Conservation (phyloP, 2,797 vertebrate genomes). For the Pterois miles region DNA sequence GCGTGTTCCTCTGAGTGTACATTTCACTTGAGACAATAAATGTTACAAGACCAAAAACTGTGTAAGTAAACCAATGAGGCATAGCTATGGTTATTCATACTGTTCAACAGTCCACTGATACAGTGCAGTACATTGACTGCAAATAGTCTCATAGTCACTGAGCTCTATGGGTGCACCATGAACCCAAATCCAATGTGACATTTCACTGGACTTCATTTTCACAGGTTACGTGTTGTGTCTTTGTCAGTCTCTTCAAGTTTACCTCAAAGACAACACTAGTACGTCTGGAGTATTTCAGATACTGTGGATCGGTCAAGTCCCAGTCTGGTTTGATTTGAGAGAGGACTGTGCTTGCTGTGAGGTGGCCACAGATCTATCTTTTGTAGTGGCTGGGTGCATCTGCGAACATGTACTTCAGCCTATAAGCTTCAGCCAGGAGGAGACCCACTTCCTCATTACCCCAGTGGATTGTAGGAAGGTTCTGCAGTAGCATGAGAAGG, state of each 20-base stretch:
- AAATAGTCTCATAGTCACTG: slow-evolving; percentile 18
- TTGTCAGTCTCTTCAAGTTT: slow-evolving; percentile 5
- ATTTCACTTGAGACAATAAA: slow-evolving; percentile 32
- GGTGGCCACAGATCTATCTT: slow-evolving; percentile 81
- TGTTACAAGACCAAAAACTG: slow-evolving; percentile 36
- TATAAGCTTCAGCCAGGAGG: slow-evolving; percentile 96
- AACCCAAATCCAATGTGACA: slow-evolving; percentile 11
- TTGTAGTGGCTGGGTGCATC: slow-evolving; percentile 98
- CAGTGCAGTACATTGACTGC: slow-evolving; percentile 22
- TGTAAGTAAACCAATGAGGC: slow-evolving; percentile 26
- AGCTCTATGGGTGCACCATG: background rate
- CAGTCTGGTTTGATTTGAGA: background rate
- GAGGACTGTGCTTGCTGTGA: background rate
- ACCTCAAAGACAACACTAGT: background rate
- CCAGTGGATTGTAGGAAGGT: slow-evolving; percentile 99
- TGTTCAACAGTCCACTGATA: slow-evolving; percentile 57
- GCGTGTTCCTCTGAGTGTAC: slow-evolving; percentile 25
- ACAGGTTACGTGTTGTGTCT: slow-evolving; percentile 31
- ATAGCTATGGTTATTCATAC: slow-evolving; percentile 26
- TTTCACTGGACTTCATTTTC: slow-evolving; percentile 22
- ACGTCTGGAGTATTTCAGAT: slow-evolving; percentile 5
- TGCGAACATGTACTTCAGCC: slow-evolving; percentile 99
- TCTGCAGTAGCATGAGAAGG: slow-evolving; percentile 97
- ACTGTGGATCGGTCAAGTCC: background rate
- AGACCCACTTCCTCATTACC: slow-evolving; percentile 98